Conservation (phyloP, 92 coral and sea anemone species). For the Heliopora coerulea region DNA sequence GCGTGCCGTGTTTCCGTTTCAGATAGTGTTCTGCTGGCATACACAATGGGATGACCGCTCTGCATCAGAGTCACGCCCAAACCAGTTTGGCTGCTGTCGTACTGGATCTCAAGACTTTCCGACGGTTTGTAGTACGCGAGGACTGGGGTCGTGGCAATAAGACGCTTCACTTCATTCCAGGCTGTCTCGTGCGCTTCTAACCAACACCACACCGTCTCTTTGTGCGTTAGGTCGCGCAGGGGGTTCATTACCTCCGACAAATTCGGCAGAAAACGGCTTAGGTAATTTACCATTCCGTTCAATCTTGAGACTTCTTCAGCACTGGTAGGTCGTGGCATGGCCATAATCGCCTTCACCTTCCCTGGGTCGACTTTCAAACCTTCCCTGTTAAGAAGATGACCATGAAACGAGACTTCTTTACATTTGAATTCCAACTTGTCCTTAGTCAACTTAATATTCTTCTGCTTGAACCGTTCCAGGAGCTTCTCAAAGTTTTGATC, state of each 20-base stretch:
- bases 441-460: neutral
- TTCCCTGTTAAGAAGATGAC: neutral
- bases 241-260: constrained; percentile 27
- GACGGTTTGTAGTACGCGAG: constrained; percentile 24
- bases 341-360: constrained; percentile 1
- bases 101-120: constrained; percentile 27
- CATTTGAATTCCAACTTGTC: neutral
- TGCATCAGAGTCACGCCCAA: constrained; percentile 16
- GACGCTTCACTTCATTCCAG: neutral
- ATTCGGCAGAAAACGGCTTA: constrained; percentile 11
- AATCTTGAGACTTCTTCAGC: neutral
- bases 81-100: constrained; percentile 33
- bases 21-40: constrained; percentile 43
- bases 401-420: neutral
- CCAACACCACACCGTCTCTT: constrained; percentile 32
- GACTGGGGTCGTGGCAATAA: constrained; percentile 28
- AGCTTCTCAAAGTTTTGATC: neutral
- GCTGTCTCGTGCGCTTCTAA: constrained; percentile 23
- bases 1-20: constrained; percentile 45
- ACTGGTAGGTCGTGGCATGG: no score
- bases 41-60: constrained; percentile 38
- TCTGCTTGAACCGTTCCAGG: neutral
- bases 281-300: constrained; percentile 11
- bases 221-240: constrained; percentile 10
- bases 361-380: constrained; percentile 9